Evolutionary conservation across 2,797 vertebrate species (phyloP).

Genomic region (Onychomys arenicola): DNA sequence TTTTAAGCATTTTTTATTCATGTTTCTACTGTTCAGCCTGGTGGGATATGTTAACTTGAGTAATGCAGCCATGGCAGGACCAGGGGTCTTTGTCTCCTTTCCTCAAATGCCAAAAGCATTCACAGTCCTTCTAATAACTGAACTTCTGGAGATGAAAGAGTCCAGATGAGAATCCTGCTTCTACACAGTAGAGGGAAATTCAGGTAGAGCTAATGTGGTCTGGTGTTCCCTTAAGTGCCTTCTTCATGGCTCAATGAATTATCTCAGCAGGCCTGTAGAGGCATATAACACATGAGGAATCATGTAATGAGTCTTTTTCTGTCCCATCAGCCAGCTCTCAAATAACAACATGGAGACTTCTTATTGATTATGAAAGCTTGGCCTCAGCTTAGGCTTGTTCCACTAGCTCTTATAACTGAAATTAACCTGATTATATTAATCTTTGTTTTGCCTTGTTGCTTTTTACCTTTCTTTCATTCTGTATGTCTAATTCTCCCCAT

Average conservation of each 20-base stretch:
- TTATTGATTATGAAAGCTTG: background rate
- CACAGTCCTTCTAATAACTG: background rate
- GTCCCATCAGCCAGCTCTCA: background rate
- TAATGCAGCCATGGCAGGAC: fast-evolving
- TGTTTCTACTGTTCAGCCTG: background rate
- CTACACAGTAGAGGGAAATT: background rate
- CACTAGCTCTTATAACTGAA: background rate
- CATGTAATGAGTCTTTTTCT: background rate
- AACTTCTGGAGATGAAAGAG: background rate
- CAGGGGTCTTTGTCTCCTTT: background rate
- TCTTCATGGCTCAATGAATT: background rate
- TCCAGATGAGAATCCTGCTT: background rate
- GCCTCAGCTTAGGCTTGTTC: background rate
- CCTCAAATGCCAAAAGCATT: background rate
- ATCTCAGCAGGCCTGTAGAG: background rate
- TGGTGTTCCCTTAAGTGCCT: background rate
- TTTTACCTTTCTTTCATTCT: background rate
- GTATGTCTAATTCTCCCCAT: background rate
- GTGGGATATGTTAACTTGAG: background rate
- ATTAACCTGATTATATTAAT: background rate
- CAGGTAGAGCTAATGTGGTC: background rate
- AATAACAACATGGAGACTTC: background rate
- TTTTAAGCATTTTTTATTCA: background rate
- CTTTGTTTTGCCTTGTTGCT: background rate
- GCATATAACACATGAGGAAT: background rate